Conservation (phyloP, 1,140 invertebrate genomes). For the Drosophila navojoa region DNA sequence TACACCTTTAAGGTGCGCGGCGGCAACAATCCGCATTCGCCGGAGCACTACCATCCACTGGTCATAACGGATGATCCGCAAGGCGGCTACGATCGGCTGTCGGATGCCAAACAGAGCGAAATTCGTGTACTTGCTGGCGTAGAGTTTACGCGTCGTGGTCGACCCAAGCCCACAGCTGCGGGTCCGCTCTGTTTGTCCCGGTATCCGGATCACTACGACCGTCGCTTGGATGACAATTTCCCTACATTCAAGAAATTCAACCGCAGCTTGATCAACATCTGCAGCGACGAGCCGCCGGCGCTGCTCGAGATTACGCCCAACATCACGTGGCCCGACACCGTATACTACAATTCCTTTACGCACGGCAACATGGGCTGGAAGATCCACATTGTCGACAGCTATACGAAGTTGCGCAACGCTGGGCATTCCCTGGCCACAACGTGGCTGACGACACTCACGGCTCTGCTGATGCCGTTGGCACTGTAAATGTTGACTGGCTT, state of each 20-base stretch:
- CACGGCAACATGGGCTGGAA: slow-evolving; percentile 96
- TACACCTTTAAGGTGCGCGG: slow-evolving; percentile 93
- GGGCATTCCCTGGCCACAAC: slow-evolving; percentile 5
- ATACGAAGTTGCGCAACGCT: slow-evolving; percentile 70
- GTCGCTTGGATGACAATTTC: slow-evolving; percentile 91
- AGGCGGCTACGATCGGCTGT: slow-evolving; percentile 91
- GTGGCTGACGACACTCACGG: slow-evolving; percentile 9
- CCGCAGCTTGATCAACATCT: slow-evolving; percentile 88
- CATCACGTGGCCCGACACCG: slow-evolving; percentile 94
- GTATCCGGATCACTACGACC: slow-evolving; percentile 87
- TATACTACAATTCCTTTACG: slow-evolving; percentile 97
- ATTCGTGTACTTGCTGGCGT: slow-evolving; percentile 93
- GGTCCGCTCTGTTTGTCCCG: slow-evolving; percentile 91
- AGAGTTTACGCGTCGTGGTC: slow-evolving; percentile 91
- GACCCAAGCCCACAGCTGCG: slow-evolving; percentile 91
- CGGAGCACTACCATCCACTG: slow-evolving; percentile 95
- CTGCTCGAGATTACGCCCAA: slow-evolving; percentile 93
- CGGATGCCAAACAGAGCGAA: slow-evolving; percentile 88
- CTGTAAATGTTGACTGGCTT: slow-evolving; percentile 42
- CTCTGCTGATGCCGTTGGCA: slow-evolving; percentile 26
- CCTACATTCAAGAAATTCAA: slow-evolving; percentile 93
- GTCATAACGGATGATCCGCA: slow-evolving; percentile 94
- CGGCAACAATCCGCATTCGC: slow-evolving; percentile 95
- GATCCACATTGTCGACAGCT: slow-evolving; percentile 92
- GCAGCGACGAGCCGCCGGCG: slow-evolving; percentile 89